Evolutionary conservation across 1,140 invertebrate genomes (phyloP), one percentile per base, ranked within the genome.

Genomic region (Tenebrio molitor): DNA sequence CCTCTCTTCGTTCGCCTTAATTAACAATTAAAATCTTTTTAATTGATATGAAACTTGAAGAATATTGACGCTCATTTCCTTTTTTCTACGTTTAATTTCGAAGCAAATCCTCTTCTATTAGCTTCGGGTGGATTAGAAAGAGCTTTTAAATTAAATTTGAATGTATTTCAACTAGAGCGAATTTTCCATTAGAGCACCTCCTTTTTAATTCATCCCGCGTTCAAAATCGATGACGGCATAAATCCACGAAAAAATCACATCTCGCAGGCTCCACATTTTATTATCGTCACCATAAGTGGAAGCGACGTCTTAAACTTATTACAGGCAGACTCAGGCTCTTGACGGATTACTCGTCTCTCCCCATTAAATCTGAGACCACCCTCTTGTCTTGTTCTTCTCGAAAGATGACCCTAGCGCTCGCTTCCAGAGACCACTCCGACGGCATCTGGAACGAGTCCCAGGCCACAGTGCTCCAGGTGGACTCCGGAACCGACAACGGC

Each of bases 401-500:
- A n/a, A n/a, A n/a, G n/a, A n/a, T n/a, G n/a, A n/a, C n/a, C n/a
- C n/a, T n/a, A n/a, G n/a, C n/a, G 25, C 25, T 29, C 25, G 3
- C 8, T 29, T 29, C 25, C 69, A 89, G 91, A 79, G 92, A 94
- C 81, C 92, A 94, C 81, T 94, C 92, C 29, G 92, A 94, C 81
- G 91, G 91, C 29, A 90, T 92, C 78, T 95, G 93, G 93, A 95
- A 94, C 83, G 93, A 94, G 84, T 94, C 92, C 10, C 92, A 94
- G 84, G 91, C 91, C 0, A 95, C 93, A 1, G 91, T 94, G 10
- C 84, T 94, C 19, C 92, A 92, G 81, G 89, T 89, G 0, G 92
- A 92, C 80, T 90, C 90, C 12, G 88, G 88, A 21, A 88, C 88
- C 29, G 88, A 89, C 71, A 88, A 88, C 81, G 87, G 87, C 64